phyloP scores from a whole-genome alignment of 2,888 invertebrate genomes.

The Drosophila paranaensis region DNA sequence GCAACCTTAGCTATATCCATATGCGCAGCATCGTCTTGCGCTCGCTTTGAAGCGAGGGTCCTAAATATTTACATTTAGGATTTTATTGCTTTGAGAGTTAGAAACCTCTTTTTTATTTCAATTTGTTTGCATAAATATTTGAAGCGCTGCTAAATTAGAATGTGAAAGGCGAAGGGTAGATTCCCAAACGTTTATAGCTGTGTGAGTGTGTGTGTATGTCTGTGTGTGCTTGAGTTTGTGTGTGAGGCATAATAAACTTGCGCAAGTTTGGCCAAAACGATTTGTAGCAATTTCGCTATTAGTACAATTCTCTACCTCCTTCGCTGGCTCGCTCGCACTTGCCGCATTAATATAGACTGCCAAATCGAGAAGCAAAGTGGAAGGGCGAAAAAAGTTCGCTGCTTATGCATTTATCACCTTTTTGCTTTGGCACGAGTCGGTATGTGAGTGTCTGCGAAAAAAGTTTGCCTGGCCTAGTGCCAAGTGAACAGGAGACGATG shows the following conservation, averaged over 20 bases:
- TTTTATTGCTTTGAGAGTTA: slow-evolving; percentile 71
- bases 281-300: slow-evolving; percentile 82
- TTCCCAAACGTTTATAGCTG: slow-evolving; percentile 19
- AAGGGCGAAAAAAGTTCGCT: slow-evolving; percentile 70
- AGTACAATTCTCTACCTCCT: slow-evolving; percentile 46
- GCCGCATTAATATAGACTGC: slow-evolving; percentile 8
- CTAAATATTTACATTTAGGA: slow-evolving; percentile 57
- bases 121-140: slow-evolving; percentile 83
- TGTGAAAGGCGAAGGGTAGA: slow-evolving; percentile 57
- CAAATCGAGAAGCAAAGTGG: slow-evolving; percentile 57
- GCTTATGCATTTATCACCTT: slow-evolving; percentile 82
- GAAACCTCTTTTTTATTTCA: slow-evolving; percentile 79
- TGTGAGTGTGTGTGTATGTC: slow-evolving; percentile 21
- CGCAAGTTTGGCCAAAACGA: slow-evolving; percentile 80
- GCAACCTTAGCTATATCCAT: not conserved
- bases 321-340: slow-evolving; percentile 11
- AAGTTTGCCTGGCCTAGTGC: slow-evolving; percentile 75
- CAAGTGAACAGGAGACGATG: slow-evolving; percentile 41
- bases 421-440: slow-evolving; percentile 42
- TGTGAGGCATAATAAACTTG: slow-evolving; percentile 67
- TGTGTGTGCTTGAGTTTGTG: slow-evolving; percentile 22
- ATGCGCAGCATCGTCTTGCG: too few species aligned
- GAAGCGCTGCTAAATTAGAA: slow-evolving; percentile 77
- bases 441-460: slow-evolving; percentile 43
- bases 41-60: slow-evolving; percentile 6